Evolutionary conservation across 2,888 invertebrate genomes (phyloP).

Genomic region (Melipona bicolor): DNA sequence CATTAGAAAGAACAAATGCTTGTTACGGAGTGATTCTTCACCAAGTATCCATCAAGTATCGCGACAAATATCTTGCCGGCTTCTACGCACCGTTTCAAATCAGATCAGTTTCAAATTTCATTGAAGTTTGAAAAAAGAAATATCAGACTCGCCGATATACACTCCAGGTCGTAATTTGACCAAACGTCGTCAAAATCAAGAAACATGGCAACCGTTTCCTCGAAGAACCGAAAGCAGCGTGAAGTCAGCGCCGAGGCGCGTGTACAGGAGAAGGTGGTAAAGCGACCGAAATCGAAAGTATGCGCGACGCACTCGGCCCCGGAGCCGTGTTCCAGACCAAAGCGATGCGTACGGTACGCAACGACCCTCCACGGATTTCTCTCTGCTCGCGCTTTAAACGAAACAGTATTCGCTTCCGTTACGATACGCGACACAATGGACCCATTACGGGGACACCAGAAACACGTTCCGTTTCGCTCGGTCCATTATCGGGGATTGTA

Average conservation of each 20-base stretch:
- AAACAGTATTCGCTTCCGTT: constrained; percentile 47
- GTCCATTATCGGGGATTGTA: constrained; percentile 63
- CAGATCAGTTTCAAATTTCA: no score
- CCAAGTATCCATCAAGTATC: no score
- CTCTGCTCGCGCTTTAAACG: constrained; percentile 39
- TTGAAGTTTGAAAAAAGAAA: no score
- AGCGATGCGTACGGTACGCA: constrained; percentile 39
- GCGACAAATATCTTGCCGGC: no score
- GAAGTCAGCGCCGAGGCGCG: constrained; percentile 37
- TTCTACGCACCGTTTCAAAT: no score
- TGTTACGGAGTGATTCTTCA: no score
- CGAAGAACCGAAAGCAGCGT: not conserved
- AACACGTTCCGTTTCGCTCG: constrained; percentile 60
- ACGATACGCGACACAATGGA: constrained; percentile 58
- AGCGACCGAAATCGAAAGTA: constrained; percentile 37
- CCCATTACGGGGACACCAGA: constrained; percentile 56
- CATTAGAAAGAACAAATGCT: no score
- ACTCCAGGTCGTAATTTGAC: no score
- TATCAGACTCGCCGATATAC: no score
- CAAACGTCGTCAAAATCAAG: no score
- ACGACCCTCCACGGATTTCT: constrained; percentile 49
- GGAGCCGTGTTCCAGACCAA: constrained; percentile 32
- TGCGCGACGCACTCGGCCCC: not conserved
- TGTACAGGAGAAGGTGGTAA: not conserved
- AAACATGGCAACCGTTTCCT: no score